These are phyloP conservation scores for Tetraneura akinire DNA, from an alignment of 1,140 invertebrate species.

Conservation along the genomic window DNA sequence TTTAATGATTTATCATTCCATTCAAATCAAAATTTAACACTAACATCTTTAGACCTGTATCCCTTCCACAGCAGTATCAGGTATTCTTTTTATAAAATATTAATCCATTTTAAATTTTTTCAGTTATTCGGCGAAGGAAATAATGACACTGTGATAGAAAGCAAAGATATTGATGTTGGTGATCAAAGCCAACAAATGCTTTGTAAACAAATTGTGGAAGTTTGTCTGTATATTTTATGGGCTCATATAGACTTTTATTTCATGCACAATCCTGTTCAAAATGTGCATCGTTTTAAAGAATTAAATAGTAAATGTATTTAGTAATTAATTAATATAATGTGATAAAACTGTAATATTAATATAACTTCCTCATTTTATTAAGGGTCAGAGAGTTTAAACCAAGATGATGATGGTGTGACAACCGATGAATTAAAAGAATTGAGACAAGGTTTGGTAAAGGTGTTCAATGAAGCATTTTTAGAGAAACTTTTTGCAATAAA, in stretches of 20 bases:
- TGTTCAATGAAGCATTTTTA: slow-evolving; percentile 42
- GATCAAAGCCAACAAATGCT: slow-evolving; percentile 24
- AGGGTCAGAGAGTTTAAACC: slow-evolving; percentile 16
- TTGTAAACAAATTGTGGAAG: slow-evolving; percentile 48
- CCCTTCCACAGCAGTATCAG: too few relatives aligned
- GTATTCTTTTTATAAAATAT: too few relatives aligned
- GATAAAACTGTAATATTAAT: neutral
- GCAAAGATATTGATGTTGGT: slow-evolving; percentile 10
- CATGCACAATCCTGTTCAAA: slow-evolving; percentile 44
- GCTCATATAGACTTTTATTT: slow-evolving; percentile 47
- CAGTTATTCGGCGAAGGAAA: slow-evolving; percentile 40
- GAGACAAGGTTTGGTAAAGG: slow-evolving; percentile 36
- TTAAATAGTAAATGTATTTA: slow-evolving; percentile 24
- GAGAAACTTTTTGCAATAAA: slow-evolving; percentile 32
- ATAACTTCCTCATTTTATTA: neutral
- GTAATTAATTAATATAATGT: neutral
- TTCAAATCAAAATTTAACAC: too few relatives aligned
- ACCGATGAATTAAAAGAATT: slow-evolving; percentile 47
- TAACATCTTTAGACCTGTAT: too few relatives aligned
- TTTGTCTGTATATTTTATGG: slow-evolving; percentile 36
- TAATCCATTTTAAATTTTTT: neutral
- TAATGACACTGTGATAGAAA: neutral
- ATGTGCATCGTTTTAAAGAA: slow-evolving; percentile 24
- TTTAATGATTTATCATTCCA: too few relatives aligned
- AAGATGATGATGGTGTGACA: slow-evolving; percentile 34